Evolutionary conservation across 2,113 vertebrate species (phyloP).

Genomic region (Noturus placidus): DNA sequence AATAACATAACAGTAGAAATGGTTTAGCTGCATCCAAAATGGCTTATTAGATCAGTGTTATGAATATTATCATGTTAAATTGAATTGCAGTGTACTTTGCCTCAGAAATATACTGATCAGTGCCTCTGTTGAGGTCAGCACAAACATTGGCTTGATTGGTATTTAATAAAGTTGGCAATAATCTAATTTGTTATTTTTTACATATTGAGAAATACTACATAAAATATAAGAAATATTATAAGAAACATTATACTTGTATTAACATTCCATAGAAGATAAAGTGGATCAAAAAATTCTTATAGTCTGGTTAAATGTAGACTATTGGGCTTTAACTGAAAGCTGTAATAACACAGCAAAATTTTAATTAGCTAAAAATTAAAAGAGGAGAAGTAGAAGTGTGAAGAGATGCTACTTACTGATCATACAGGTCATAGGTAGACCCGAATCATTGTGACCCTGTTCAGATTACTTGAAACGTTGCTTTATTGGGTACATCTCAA

Average conservation of each 20-base stretch:
- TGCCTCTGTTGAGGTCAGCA: not conserved
- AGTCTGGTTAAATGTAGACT: not conserved
- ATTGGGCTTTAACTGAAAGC: not conserved
- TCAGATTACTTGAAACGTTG: not conserved
- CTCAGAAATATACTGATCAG: not conserved
- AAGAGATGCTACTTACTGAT: constrained; percentile 8
- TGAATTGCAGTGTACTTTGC: not conserved
- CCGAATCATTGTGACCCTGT: not conserved
- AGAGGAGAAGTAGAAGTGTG: not conserved
- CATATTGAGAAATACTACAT: not conserved
- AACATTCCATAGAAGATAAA: not conserved
- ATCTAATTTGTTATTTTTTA: not conserved
- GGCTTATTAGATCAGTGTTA: not conserved
- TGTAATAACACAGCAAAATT: not conserved
- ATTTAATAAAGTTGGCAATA: not conserved
- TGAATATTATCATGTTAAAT: not conserved
- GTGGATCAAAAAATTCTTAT: not conserved
- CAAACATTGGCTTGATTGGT: not conserved
- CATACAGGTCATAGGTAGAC: not conserved
- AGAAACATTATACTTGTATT: not conserved
- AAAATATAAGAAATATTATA: not conserved
- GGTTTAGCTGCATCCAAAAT: not conserved
- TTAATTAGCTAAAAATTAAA: too few species aligned
- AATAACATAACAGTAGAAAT: not conserved
- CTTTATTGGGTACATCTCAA: not conserved